These are phyloP conservation scores for Odontocolon sp. DNA, from an alignment of 2,888 invertebrate genomes.

Conservation along the genomic window DNA sequence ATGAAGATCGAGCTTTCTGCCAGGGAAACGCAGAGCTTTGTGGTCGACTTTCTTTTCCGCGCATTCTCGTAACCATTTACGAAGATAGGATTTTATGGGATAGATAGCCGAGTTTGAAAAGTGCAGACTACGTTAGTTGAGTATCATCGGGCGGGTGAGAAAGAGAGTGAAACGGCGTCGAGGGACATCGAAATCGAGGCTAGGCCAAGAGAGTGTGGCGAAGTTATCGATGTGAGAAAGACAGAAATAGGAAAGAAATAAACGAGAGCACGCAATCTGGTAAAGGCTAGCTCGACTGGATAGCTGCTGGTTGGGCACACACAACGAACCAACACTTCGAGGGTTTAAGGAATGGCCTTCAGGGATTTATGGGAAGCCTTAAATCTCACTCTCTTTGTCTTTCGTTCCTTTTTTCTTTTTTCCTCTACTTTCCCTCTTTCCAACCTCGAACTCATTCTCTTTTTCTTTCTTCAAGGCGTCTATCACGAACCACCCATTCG, in stretches of 20 bases:
- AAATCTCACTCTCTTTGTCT: slow-evolving; percentile 71
- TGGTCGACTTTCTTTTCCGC: not conserved
- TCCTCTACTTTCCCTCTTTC: slow-evolving; percentile 46
- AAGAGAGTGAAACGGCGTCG: slow-evolving; percentile 33
- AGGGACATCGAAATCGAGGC: slow-evolving; percentile 14
- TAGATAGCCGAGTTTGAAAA: slow-evolving; percentile 43
- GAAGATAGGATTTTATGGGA: slow-evolving; percentile 42
- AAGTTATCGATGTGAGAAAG: slow-evolving; percentile 49
- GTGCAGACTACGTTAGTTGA: slow-evolving; percentile 24
- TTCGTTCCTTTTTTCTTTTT: slow-evolving; percentile 41
- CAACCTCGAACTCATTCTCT: slow-evolving; percentile 20
- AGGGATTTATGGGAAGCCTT: slow-evolving; percentile 76
- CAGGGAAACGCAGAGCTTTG: too few species aligned
- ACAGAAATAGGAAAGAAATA: slow-evolving; percentile 63
- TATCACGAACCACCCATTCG: slow-evolving; percentile 27
- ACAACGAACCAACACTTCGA: slow-evolving; percentile 52
- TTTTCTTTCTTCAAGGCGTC: slow-evolving; percentile 29
- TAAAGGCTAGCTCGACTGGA: slow-evolving; percentile 75
- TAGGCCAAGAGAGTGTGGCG: slow-evolving; percentile 40
- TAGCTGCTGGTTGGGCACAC: slow-evolving; percentile 20
- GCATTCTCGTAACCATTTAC: slow-evolving; percentile 4
- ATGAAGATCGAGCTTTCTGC: too few species aligned
- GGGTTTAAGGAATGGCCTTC: slow-evolving; percentile 74
- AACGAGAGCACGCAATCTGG: slow-evolving; percentile 73
- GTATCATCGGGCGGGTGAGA: slow-evolving; percentile 11